Evolutionary conservation across 2,888 invertebrate species (phyloP).

Genomic region (Limnephilus auricula): DNA sequence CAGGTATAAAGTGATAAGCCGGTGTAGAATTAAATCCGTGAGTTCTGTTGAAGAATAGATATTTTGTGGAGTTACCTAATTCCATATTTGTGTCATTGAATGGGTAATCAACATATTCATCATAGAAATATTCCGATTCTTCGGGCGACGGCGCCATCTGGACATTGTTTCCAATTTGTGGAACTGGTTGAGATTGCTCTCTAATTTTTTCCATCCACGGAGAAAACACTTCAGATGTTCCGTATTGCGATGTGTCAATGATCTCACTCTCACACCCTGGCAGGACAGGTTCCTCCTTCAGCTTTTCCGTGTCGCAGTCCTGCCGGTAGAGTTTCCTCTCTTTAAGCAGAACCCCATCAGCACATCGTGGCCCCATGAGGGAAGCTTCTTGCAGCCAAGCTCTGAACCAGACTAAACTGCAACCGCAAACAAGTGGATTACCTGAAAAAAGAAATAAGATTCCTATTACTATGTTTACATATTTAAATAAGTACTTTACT

Average conservation of each 20-base stretch:
- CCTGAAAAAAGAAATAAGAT: conserved; percentile 75
- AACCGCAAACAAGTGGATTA: conserved; percentile 90
- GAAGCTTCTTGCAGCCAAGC: conserved; percentile 89
- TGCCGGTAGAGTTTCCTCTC: conserved; percentile 84
- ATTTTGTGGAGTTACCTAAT: conserved; percentile 68
- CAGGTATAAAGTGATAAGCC: conserved; percentile 75
- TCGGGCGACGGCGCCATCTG: conserved; percentile 81
- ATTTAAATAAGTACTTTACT: conserved; percentile 8
- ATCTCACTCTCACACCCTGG: conserved; percentile 86
- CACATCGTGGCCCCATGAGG: conserved; percentile 86
- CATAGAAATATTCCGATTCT: conserved; percentile 90
- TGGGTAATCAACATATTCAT: conserved; percentile 89
- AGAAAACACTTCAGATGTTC: conserved; percentile 79
- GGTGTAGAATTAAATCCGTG: conserved; percentile 68
- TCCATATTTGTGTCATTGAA: conserved; percentile 78
- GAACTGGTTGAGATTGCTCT: conserved; percentile 73
- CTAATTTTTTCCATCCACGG: conserved; percentile 78
- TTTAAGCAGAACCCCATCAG: conserved; percentile 87
- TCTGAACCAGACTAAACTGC: conserved; percentile 89
- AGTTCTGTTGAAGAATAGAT: conserved; percentile 59
- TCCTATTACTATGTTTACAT: not conserved
- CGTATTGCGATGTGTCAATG: conserved; percentile 75
- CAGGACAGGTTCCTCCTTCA: conserved; percentile 78
- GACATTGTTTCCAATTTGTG: conserved; percentile 74
- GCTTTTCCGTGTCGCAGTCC: conserved; percentile 78